Percentiles rank a stretch among this genome's conserved stretches.
Conservation (phyloP, 1,140 invertebrate genomes). For the Drosophila sucinea region DNA sequence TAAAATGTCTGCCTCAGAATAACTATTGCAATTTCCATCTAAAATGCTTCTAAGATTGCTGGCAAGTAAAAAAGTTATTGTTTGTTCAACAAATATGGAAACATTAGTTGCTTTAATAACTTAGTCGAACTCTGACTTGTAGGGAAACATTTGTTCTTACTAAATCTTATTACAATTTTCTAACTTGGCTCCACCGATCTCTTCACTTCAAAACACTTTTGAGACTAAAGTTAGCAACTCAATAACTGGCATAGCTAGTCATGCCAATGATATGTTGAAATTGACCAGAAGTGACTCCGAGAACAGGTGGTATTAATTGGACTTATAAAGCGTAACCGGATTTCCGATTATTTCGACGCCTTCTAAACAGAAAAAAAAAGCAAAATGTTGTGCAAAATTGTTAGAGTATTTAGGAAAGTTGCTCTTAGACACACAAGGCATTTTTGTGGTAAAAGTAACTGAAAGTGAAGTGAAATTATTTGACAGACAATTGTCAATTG, state of each 20-base stretch:
- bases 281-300: conserved; percentile 2
- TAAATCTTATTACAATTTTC: no score
- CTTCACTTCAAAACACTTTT: no score
- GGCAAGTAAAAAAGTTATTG: no score
- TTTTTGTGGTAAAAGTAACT: conserved; percentile 53
- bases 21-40: no score
- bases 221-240: conserved; percentile 39
- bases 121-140: no score
- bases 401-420: conserved; percentile 18
- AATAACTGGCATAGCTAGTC: conserved; percentile 34
- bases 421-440: conserved; percentile 9
- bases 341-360: conserved; percentile 61
- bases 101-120: no score
- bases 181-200: no score
- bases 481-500: conserved; percentile 55
- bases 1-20: no score
- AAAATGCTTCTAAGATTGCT: no score
- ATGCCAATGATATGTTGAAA: conserved; percentile 6
- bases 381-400: conserved; percentile 45
- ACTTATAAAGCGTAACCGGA: conserved; percentile 52
- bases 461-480: conserved; percentile 51
- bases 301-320: conserved; percentile 3
- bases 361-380: no score
- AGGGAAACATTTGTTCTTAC: no score
- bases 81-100: no score